Conservation (phyloP, 2,113 vertebrate genomes). For the Eulacestoma nigropectus region DNA sequence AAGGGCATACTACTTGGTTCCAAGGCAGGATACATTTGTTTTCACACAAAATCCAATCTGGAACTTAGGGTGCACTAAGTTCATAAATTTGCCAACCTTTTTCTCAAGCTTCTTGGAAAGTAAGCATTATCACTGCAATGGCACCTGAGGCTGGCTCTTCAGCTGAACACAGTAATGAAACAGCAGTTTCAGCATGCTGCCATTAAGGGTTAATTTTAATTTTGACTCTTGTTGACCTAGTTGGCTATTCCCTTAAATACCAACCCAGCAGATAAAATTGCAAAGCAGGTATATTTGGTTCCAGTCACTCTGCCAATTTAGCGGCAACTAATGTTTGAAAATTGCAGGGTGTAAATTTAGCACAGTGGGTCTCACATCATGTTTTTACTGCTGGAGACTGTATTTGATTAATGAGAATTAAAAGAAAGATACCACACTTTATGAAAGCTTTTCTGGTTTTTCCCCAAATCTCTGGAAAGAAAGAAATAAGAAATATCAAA, state of each 20-base stretch:
- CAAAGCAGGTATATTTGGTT: slow-evolving; percentile 56
- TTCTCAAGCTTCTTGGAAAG: not conserved
- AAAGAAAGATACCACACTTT: not conserved
- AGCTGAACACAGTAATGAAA: not conserved
- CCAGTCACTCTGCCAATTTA: not conserved
- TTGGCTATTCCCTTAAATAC: slow-evolving; percentile 32
- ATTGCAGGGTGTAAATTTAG: slow-evolving; percentile 71
- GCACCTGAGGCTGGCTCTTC: not conserved
- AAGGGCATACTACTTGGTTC: accelerated
- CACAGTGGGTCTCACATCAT: slow-evolving; percentile 13
- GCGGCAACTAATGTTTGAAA: slow-evolving; percentile 46
- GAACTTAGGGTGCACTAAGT: not conserved
- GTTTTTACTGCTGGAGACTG: slow-evolving; percentile 2
- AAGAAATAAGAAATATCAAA: not conserved
- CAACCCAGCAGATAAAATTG: slow-evolving; percentile 50
- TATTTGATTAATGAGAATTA: slow-evolving; percentile 41
- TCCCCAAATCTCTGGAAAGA: not conserved
- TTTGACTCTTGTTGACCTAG: not conserved
- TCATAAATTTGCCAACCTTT: not conserved
- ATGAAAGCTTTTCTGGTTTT: not conserved
- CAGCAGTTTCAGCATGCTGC: not conserved
- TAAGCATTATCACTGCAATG: not conserved
- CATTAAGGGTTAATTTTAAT: slow-evolving; percentile 36
- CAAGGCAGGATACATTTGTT: not conserved
- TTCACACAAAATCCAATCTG: not conserved